Evolutionary conservation across 2,113 vertebrate genomes (phyloP), one percentile per base, ranked within the genome.

Genomic region (Pampusana beccarii): DNA sequence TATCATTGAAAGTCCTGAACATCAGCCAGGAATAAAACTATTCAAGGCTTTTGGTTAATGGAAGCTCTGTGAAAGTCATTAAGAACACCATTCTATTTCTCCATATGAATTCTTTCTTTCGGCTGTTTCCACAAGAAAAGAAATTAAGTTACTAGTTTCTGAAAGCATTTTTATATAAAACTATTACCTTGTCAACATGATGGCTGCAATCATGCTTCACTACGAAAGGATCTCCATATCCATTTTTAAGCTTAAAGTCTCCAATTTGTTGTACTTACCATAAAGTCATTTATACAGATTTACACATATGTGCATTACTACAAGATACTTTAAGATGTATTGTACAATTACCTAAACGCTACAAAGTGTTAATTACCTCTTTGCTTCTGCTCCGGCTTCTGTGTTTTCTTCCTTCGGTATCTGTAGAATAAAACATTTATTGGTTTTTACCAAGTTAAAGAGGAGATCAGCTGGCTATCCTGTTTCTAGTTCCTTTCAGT

Each of bases 381-480:
- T 99, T 99, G 98, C 99, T 99, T 98, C 99, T 99, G 98, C 99
- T 99, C 93, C 99, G 99, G 98, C 99, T 99, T 97, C 98, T 99
- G 98, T 98, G 98, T 97, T 99, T 99, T 97, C 97, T 98, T 95
- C 98, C 98, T 96, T 98, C 98, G 54, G 98, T 62, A 96, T 98
- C 98, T 98, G 96, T 50, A 73, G 79, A 62, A 90, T 34, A 78
- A 96, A 95, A 81, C 12, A 80, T 26, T 74, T 50, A 67, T 25
- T 65, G 78, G 89, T 64, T 86, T 78, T 92, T 48, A 79, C 16
- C 53, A 81, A 86, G 44, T 16, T 24, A 87, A 70, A 24, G 28
- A 44, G 9, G 7, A 66, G 9, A 82, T 60, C 26, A 95, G 11
- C 60, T 94, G 28, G 6, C 56, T 38, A 40, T 53, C 29, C 78